Evolutionary conservation across 2,113 vertebrate genomes (phyloP).

Genomic region (Struthidea cinerea): DNA sequence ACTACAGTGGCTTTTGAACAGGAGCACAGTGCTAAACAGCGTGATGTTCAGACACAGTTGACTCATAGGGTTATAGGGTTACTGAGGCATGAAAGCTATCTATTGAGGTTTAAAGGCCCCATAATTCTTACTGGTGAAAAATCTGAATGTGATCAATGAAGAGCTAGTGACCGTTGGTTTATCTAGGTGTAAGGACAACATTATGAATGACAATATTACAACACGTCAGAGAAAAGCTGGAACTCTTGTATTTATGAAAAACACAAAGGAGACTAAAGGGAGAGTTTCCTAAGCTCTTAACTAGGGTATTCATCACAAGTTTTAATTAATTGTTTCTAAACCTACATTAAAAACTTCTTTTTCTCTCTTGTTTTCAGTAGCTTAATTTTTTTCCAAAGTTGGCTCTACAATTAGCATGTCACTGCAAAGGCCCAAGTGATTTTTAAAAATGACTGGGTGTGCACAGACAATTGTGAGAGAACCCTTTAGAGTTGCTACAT

Average conservation of each 20-base stretch:
- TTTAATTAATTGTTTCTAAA: not conserved
- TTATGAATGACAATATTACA: not conserved
- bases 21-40: not conserved
- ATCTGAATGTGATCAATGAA: not conserved
- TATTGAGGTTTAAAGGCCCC: not conserved
- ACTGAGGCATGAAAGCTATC: not conserved
- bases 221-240: not conserved
- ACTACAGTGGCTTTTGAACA: not conserved
- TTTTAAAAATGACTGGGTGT: not conserved
- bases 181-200: fast-evolving
- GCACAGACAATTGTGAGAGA: not conserved
- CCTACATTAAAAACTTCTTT: not conserved
- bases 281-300: not conserved
- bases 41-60: not conserved
- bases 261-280: not conserved
- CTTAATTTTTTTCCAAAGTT: not conserved
- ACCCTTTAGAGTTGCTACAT: not conserved
- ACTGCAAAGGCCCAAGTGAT: not conserved
- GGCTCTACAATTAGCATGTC: not conserved
- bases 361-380: not conserved
- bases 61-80: not conserved
- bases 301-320: not conserved
- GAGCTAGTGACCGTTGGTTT: not conserved
- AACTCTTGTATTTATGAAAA: not conserved
- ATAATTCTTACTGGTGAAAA: not conserved